phyloP scores from a whole-genome alignment of 2,113 vertebrate species.

The Eubucco bourcierii region DNA sequence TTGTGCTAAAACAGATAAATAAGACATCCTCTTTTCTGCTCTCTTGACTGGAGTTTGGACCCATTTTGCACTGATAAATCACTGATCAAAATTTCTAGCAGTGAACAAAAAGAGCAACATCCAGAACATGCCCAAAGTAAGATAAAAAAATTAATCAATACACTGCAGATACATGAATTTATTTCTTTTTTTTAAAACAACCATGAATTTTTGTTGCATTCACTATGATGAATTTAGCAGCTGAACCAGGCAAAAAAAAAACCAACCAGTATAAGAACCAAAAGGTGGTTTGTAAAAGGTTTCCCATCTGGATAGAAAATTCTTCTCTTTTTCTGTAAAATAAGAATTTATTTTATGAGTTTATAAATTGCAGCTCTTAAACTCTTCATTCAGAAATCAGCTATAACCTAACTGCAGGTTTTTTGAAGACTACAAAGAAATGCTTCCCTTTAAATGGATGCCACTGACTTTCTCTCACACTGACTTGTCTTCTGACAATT shows the following conservation, averaged over 20 bases:
- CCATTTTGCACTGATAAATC: background rate
- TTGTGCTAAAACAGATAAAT: background rate
- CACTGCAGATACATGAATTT: background rate
- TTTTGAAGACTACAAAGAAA: constrained; percentile 15
- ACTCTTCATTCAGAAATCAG: background rate
- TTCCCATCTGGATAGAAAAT: background rate
- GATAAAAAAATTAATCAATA: background rate
- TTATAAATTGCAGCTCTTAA: constrained; percentile 16
- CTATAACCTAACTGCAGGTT: background rate
- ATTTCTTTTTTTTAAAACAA: background rate
- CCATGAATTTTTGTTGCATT: background rate
- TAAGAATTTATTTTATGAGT: background rate
- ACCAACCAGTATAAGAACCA: background rate
- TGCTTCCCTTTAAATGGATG: constrained; percentile 1
- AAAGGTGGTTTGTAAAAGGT: background rate
- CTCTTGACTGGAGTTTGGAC: background rate
- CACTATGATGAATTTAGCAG: background rate
- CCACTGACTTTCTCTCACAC: background rate
- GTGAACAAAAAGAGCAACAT: background rate
- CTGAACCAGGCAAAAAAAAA: background rate
- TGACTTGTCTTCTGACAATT: constrained; percentile 13
- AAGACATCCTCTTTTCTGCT: background rate
- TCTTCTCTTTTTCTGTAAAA: background rate
- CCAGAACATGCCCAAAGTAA: background rate
- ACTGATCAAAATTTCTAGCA: background rate